Evolutionary conservation across 2,797 vertebrate genomes (phyloP).

Genomic region (Chiroxiphia lanceolata): DNA sequence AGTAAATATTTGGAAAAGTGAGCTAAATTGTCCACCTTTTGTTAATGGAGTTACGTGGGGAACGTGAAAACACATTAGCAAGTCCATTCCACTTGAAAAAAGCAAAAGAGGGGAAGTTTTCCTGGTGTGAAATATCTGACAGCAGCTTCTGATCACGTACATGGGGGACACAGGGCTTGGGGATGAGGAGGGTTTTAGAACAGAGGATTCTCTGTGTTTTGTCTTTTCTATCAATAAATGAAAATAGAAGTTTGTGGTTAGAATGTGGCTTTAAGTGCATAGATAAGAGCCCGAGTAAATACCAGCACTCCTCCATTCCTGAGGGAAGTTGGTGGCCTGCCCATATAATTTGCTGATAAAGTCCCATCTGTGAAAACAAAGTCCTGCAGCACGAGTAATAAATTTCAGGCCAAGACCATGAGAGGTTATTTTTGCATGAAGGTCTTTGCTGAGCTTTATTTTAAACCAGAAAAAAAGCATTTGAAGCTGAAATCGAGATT

Average conservation of each 20-base stretch:
- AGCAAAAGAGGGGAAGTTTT: not conserved
- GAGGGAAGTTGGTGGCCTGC: constrained; percentile 77
- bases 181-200: not conserved
- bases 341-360: constrained; percentile 82
- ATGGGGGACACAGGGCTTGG: not conserved
- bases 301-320: constrained; percentile 73
- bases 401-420: constrained; percentile 74
- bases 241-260: constrained; percentile 72
- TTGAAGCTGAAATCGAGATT: constrained; percentile 74
- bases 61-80: not conserved
- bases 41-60: not conserved
- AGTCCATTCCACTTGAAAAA: not conserved
- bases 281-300: constrained; percentile 79
- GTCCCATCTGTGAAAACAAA: constrained; percentile 84
- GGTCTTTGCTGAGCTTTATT: constrained; percentile 66
- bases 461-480: constrained; percentile 59
- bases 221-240: constrained; percentile 62
- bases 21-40: not conserved
- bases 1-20: not conserved
- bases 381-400: constrained; percentile 67
- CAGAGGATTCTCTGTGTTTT: constrained; percentile 64
- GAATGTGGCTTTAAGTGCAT: constrained; percentile 67
- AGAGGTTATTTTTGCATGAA: constrained; percentile 76
- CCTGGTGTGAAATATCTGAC: not conserved
- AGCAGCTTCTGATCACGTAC: not conserved